Evolutionary conservation across 2,113 vertebrate species (phyloP).

Genomic region (Callocephalon fimbriatum): DNA sequence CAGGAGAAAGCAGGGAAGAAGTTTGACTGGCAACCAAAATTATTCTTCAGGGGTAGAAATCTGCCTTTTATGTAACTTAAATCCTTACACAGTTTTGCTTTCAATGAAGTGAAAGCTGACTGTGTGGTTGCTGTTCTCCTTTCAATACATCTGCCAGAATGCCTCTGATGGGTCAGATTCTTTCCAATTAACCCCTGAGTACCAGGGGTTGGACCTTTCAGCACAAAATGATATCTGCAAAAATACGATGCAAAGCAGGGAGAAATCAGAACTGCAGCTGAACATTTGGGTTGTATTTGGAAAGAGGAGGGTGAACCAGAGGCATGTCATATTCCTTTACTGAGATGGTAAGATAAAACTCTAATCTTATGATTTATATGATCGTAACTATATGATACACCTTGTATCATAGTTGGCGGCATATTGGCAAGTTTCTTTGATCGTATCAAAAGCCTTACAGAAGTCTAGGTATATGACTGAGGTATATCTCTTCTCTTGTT

Average conservation of each 20-base stretch:
- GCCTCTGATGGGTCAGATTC: not conserved
- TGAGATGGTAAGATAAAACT: not conserved
- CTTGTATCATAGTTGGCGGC: not conserved
- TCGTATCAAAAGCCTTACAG: not conserved
- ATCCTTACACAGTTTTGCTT: not conserved
- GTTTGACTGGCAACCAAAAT: conserved; percentile 41
- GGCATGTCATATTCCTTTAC: not conserved
- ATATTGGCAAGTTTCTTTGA: conserved; percentile 11
- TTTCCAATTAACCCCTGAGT: not conserved
- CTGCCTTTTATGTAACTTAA: conserved; percentile 17
- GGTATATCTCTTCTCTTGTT: not conserved
- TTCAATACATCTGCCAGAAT: not conserved
- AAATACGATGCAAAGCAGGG: not conserved
- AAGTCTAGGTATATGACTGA: not conserved
- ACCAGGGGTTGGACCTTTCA: not conserved
- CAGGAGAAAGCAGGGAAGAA: not conserved
- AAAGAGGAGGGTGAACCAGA: not conserved
- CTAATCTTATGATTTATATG: not conserved
- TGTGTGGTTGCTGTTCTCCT: not conserved
- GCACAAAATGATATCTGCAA: not conserved
- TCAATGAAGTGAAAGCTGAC: not conserved
- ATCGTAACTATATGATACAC: not conserved
- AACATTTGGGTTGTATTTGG: not conserved
- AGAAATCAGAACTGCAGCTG: conserved; percentile 24
- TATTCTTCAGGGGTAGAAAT: conserved; percentile 20